These are phyloP conservation scores for Solea senegalensis DNA, from an alignment of 2,113 vertebrate species.

Conservation along the genomic window DNA sequence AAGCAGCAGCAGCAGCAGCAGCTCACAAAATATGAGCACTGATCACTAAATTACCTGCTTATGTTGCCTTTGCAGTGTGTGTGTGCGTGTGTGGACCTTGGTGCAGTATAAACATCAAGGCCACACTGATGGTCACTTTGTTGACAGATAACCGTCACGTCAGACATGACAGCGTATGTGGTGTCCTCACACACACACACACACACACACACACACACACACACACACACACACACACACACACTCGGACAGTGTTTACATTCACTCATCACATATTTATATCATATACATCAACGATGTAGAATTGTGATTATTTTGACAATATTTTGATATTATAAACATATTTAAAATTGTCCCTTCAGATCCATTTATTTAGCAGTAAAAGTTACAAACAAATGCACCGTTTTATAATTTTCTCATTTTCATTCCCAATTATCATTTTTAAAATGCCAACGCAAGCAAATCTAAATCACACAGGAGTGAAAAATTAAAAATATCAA, in stretches of 20 bases:
- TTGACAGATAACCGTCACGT: conserved; percentile 47
- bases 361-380: too few relatives aligned
- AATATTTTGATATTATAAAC: too few relatives aligned
- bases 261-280: neutral
- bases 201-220: conserved; percentile 2
- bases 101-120: conserved; percentile 48
- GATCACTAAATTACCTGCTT: conserved; percentile 50
- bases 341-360: too few relatives aligned
- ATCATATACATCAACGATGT: neutral
- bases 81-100: conserved; percentile 47
- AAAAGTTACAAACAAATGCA: too few relatives aligned
- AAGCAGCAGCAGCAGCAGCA: conserved; percentile 10
- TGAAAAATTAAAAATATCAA: too few relatives aligned
- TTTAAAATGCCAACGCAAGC: too few relatives aligned
- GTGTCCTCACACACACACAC: conserved; percentile 11
- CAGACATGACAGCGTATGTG: neutral
- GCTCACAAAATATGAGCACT: conserved; percentile 18
- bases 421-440: too few relatives aligned
- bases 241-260: neutral
- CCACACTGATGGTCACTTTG: conserved; percentile 30
- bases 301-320: neutral
- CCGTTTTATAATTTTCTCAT: too few relatives aligned
- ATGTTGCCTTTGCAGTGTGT: conserved; percentile 7
- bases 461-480: too few relatives aligned
- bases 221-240: conserved; percentile 7